Conservation (phyloP, 2,888 invertebrate species). For the Clivina fossor region DNA sequence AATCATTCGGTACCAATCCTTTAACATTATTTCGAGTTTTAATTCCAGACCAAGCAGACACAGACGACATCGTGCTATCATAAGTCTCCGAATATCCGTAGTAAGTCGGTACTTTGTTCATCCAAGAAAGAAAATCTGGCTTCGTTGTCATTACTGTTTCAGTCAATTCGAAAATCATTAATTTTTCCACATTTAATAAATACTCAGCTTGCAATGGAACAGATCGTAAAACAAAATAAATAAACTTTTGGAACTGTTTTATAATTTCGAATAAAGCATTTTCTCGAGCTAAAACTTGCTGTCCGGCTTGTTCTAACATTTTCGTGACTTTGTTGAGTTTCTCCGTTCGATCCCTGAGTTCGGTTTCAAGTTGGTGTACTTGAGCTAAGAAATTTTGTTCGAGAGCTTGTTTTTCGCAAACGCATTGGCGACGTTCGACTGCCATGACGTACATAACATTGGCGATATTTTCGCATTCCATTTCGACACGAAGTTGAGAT, state of each 20-base stretch:
- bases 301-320: conserved; percentile 40
- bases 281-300: conserved; percentile 47
- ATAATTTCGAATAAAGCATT: conserved; percentile 49
- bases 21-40: background rate
- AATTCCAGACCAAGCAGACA: background rate
- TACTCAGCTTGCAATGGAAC: conserved; percentile 56
- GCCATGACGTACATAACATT: conserved; percentile 62
- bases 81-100: too few relatives aligned
- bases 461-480: conserved; percentile 62
- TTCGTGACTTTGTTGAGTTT: conserved; percentile 40
- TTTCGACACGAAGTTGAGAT: conserved; percentile 46
- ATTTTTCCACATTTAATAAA: conserved; percentile 50
- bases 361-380: conserved; percentile 41
- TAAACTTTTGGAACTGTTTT: conserved; percentile 56
- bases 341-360: conserved; percentile 39
- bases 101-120: background rate
- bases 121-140: conserved; percentile 3
- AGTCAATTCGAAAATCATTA: conserved; percentile 49
- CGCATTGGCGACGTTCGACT: conserved; percentile 56
- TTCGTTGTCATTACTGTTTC: conserved; percentile 31
- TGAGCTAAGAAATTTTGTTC: conserved; percentile 33
- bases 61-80: too few relatives aligned
- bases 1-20: conserved; percentile 38
- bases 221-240: conserved; percentile 53
- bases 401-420: conserved; percentile 47